phyloP scores from a whole-genome alignment of 2,797 vertebrate genomes.

The Ptychadena robeensis region DNA sequence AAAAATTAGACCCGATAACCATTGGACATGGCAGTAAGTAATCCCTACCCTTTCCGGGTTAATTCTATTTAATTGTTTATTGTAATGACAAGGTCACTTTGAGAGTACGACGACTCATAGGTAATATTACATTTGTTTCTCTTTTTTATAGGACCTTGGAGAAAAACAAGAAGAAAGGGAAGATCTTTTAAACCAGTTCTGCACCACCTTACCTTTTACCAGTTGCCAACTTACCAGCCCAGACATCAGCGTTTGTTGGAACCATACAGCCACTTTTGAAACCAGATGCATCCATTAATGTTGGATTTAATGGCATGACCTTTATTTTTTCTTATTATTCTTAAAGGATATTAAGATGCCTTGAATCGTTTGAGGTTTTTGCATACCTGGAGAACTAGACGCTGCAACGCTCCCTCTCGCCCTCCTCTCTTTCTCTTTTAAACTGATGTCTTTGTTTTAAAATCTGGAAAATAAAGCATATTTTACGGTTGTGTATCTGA shows the following conservation, averaged over 20 bases:
- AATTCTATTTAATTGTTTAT: too few species aligned
- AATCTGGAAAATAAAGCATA: constrained; percentile 74
- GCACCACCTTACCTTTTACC: constrained; percentile 76
- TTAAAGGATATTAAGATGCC: constrained; percentile 79
- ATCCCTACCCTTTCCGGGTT: too few species aligned
- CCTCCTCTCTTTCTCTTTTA: constrained; percentile 65
- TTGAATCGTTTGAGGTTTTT: constrained; percentile 80
- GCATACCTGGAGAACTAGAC: constrained; percentile 84
- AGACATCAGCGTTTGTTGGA: constrained; percentile 86
- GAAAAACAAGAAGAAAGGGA: constrained; percentile 99
- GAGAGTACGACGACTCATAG: too few species aligned
- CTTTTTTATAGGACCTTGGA: constrained; percentile 89
- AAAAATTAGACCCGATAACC: too few species aligned
- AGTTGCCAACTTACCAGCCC: constrained; percentile 90
- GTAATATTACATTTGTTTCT: constrained; percentile 15
- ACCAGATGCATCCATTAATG: constrained; percentile 81
- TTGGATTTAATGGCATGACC: constrained; percentile 85
- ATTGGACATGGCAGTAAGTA: too few species aligned
- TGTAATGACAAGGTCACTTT: too few species aligned
- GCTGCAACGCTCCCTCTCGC: constrained; percentile 72
- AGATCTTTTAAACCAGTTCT: constrained; percentile 90
- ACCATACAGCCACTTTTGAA: constrained; percentile 79
- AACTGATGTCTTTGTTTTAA: constrained; percentile 79
- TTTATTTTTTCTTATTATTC: constrained; percentile 77
- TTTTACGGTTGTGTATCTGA: constrained; percentile 87